Base-by-base conservation (phyloP, 2,888 invertebrate species). In the Coleophora flavipennella region DNA sequence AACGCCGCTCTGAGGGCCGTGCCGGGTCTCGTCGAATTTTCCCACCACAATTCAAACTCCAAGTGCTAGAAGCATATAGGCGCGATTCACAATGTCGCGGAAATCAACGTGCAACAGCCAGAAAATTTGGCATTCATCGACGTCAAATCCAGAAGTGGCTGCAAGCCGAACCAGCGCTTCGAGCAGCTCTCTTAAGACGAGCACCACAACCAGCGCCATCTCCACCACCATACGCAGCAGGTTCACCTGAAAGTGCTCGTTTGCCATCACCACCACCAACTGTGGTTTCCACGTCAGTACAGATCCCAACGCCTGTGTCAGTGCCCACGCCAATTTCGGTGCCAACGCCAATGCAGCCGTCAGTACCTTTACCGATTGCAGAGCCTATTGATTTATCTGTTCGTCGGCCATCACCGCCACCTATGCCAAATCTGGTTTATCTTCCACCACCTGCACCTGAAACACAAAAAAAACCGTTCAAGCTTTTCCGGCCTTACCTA, bases 111-210 rank as follows among this genome's bases (percentile, higher is more conserved):
- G 95, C 95, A 2, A 95, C 95, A 12, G 95, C 95, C 44, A 88
- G 95, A 61, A 95, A 95, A 76, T 95, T 94, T 74, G 93, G 93
- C 42, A 95, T 95, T 50, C 95, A 95, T 71, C 88, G 95, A 42
- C 88, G 95, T 43, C 95, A 95, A 75, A 95, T 95, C 54, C 95
- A 95, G 77, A 95, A 95, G 86, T 95, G 95, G 95, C 81, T 95
- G 50, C 95, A 95, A 77, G 93, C 92, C 59, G 94, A 94, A 73
- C 88, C 90, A 45, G 91, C 90, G 67, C 78, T 95, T 48, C 87
- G 94, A 57, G 92, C 90, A 45, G 91, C 91, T 54, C 90, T 93
- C 36, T 49, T 80, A 44, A 69, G 84, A 48, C 61, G 83, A 51
- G 80, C 79, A 32, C 83, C 84, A 13, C 81, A 83, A 50, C 80